phyloP scores from a whole-genome alignment of 2,888 invertebrate species.

The Mimumesa dahlbomi region DNA sequence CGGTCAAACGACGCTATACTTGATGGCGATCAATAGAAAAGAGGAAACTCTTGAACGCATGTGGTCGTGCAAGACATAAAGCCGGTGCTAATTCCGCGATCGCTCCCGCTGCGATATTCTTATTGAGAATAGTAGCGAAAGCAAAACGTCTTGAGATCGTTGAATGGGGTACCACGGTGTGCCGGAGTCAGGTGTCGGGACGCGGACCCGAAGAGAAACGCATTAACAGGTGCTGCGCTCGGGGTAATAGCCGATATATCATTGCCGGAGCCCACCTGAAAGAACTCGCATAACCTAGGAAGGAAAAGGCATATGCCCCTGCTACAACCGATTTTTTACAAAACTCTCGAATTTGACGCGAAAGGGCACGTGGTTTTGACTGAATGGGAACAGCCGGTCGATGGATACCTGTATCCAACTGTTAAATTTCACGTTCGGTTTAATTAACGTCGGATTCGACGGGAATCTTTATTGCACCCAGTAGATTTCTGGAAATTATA shows the following conservation, averaged over 20 bases:
- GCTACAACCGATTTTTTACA: constrained; percentile 21
- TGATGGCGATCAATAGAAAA: constrained; percentile 14
- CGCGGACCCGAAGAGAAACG: constrained; percentile 70
- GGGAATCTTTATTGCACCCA: too few relatives aligned
- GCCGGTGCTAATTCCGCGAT: constrained; percentile 37
- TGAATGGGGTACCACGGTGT: constrained; percentile 50
- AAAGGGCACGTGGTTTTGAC: constrained; percentile 2
- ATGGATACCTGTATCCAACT: constrained; percentile 18
- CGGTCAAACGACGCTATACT: not conserved
- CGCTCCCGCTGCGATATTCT: constrained; percentile 68
- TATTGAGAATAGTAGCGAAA: constrained; percentile 66
- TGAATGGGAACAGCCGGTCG: constrained; percentile 41
- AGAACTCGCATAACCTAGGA: constrained; percentile 32
- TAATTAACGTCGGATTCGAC: not conserved
- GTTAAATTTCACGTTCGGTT: too few relatives aligned
- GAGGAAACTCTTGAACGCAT: constrained; percentile 16
- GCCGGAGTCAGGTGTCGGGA: constrained; percentile 70
- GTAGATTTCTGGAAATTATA: too few relatives aligned
- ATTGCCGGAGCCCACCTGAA: constrained; percentile 64
- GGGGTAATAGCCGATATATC: constrained; percentile 75
- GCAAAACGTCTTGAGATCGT: constrained; percentile 62
- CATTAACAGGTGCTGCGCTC: constrained; percentile 75
- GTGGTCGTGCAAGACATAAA: constrained; percentile 32
- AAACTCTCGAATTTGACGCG: constrained; percentile 13
- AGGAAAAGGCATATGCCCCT: constrained; percentile 23